A percentile compares a stretch with the other conserved stretches of the same genome.
Evolutionary conservation across 2,113 vertebrate species (phyloP).

Genomic region (Dicerorhinus sumatrensis): DNA sequence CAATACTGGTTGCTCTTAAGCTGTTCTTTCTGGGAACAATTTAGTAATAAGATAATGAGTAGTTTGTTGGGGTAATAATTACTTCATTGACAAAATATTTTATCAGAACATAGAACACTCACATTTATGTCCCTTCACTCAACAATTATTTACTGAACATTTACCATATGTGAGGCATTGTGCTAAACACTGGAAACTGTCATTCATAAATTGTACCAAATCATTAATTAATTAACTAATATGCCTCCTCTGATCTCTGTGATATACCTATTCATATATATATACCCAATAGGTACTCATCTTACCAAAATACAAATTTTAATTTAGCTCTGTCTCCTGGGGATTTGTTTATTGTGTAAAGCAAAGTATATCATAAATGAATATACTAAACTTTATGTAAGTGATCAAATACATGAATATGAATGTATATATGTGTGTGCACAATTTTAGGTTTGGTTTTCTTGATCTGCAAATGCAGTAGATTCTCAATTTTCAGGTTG

Average conservation of each 20-base stretch:
- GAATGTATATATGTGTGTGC: neutral
- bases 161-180: neutral
- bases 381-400: neutral
- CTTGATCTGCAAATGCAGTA: neutral
- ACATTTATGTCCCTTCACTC: neutral
- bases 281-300: neutral
- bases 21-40: neutral
- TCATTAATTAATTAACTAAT: neutral
- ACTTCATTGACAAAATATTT: slow-evolving; percentile 23
- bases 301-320: neutral
- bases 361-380: neutral
- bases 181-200: neutral
- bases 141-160: neutral
- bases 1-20: neutral
- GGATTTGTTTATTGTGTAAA: neutral
- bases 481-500: neutral
- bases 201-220: neutral
- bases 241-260: neutral
- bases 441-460: neutral
- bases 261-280: neutral
- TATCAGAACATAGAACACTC: neutral
- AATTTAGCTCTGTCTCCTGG: neutral
- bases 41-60: neutral
- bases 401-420: neutral
- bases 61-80: neutral